Base-by-base conservation (phyloP, 2,797 vertebrate genomes). In the Chlorospingus semifuscus region DNA sequence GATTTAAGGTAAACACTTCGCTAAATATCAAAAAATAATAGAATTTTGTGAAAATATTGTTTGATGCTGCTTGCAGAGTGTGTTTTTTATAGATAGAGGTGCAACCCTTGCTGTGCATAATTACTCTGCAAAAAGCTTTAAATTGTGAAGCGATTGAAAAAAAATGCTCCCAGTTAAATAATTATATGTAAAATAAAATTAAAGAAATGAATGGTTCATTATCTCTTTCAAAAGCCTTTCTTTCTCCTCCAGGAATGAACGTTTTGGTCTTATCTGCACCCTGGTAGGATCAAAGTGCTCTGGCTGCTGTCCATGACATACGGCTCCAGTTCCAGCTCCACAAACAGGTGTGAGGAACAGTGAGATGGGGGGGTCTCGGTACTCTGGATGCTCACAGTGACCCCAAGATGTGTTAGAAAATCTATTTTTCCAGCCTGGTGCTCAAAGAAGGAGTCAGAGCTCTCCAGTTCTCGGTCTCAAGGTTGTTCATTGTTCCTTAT, bases 1-100 rank as follows among this genome's bases (percentile, higher is more conserved):
- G 42, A 77, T 96, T 84, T 77, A 83, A 96, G 82, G 72, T 87
- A 93, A 95, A 87, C 60, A 84, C 64, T 75, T 83, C 7, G 2
- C 83, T 90, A 83, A 92, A 71, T 85, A 80, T 61, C 78, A 89
- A 89, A 84, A 24, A 39, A 71, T 80, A 88, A 87, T 50, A 70
- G 52, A 74, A 11, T 41, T 71, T 46, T 63, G 56, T 60, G 20
- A 70, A 86, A 84, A 60, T 74, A 72, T 15, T 66, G 61, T 61
- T 39, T 75, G 68, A 64, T 44, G 52, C 52, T 59, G 24, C 46
- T 89, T 77, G 46, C 44, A 60, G 69, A 80, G 15, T 10, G 7
- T 50, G 13, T 19, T 78, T 78, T 89, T 90, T 69, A 56, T 29
- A 71, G 81, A 66, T 64, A 61, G 7, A 89, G 64, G 75, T 89